Base-by-base conservation (phyloP, 2,113 vertebrate species). In the Scatophagus argus region DNA sequence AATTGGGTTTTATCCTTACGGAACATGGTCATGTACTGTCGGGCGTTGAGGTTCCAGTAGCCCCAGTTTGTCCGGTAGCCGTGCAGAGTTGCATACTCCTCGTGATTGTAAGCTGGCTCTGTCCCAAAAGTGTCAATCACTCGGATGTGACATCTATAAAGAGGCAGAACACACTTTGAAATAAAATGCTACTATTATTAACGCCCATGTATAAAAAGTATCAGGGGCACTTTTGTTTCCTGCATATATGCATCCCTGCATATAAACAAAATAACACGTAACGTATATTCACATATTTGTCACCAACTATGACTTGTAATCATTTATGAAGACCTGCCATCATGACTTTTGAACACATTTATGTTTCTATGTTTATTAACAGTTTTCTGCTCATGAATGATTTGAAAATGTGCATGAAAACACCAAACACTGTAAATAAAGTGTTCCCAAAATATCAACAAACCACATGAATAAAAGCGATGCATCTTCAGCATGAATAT, bases 1-100 rank as follows among this genome's bases (percentile, higher is more conserved):
- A 11, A 31, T 36, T 19, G 8, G 47, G 17, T n/a, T 41, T 21
- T 2, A 7, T 71, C 94, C 98, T 98, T 91, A 99, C 98, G 98
- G 92, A 99, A 99, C 98, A 99, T 99, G 84, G 98, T 99, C 98
- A 99, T 99, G 93, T 97, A 99, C 94, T 99, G 98, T 66, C 95
- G 91, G 79, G 96, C 94, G 84, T 97, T 96, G 52, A 99, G 96
- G 93, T 97, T 99, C 98, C 98, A 99, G 94, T 99, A 99, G 82
- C 98, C 98, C 98, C 98, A 99, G 95, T 97, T 99, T 91, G 97
- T 99, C 81, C 98, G 94, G 94, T 96, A 99, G 72, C 98, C 97
- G 0, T 97, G 97, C 70, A 98, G 93, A 0, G 97, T 98, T 59
- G 98, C 98, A 0, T 99, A 99, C 62, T 99, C 98, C 91, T 99